phyloP scores from a whole-genome alignment of 2,888 invertebrate genomes.

The Ichneumoninae sp. region DNA sequence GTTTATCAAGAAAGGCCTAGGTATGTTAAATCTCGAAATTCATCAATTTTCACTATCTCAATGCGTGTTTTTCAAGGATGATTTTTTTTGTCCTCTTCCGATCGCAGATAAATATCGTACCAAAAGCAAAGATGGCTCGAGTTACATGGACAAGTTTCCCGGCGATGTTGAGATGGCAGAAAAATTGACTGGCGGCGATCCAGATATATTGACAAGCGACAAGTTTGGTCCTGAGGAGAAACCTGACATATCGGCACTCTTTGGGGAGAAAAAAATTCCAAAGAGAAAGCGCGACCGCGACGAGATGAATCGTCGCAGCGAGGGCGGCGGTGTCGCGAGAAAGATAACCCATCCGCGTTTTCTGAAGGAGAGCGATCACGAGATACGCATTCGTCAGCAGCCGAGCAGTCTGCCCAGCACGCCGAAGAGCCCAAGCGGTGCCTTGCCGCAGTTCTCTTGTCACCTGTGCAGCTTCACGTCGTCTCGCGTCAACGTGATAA shows the following conservation, averaged over 20 bases:
- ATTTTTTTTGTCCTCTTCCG: not conserved
- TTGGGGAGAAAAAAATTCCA: slow-evolving; percentile 85
- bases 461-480: slow-evolving; percentile 89
- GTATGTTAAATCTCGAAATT: slow-evolving; percentile 86
- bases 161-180: slow-evolving; percentile 91
- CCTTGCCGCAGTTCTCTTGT: slow-evolving; percentile 86
- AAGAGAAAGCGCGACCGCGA: slow-evolving; percentile 81
- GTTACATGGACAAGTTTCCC: slow-evolving; percentile 92
- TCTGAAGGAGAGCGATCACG: slow-evolving; percentile 86
- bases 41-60: not conserved
- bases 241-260: slow-evolving; percentile 85
- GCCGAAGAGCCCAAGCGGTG: slow-evolving; percentile 70
- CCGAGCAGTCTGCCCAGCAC: slow-evolving; percentile 76
- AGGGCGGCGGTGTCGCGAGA: slow-evolving; percentile 72
- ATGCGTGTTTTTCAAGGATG: no score
- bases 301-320: slow-evolving; percentile 72
- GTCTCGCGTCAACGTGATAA: slow-evolving; percentile 89
- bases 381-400: slow-evolving; percentile 88
- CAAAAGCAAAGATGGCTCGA: slow-evolving; percentile 86
- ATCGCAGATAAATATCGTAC: slow-evolving; percentile 87
- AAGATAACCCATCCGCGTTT: slow-evolving; percentile 85
- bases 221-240: slow-evolving; percentile 86
- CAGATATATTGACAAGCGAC: slow-evolving; percentile 88
- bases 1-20: slow-evolving; percentile 92
- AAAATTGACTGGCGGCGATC: slow-evolving; percentile 89